These are phyloP conservation scores for Delia radicum DNA, from an alignment of 1,140 invertebrate genomes.

Conservation along the genomic window DNA sequence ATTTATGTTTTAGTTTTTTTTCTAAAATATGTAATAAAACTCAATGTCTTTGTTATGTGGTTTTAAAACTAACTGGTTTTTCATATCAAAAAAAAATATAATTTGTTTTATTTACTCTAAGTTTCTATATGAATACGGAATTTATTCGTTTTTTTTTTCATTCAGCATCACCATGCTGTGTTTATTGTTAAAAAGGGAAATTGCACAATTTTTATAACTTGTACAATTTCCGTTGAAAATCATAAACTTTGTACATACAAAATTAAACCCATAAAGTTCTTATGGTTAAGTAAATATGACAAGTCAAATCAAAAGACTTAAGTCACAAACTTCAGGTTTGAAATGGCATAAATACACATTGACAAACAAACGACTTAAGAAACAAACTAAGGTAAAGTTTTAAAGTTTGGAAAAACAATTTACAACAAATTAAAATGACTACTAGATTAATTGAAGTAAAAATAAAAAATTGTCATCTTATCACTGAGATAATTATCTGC, in stretches of 20 bases:
- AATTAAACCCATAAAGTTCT: neutral
- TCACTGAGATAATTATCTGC: too few relatives aligned
- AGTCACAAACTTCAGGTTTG: neutral
- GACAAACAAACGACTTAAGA: too few relatives aligned
- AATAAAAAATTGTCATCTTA: too few relatives aligned
- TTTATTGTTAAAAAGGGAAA: neutral
- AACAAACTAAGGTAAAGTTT: too few relatives aligned
- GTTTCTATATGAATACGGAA: neutral
- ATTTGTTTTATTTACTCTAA: neutral
- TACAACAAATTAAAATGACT: too few relatives aligned
- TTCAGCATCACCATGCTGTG: neutral
- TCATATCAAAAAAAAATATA: neutral
- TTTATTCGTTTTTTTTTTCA: neutral
- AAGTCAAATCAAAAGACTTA: neutral
- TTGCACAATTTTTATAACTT: conserved; percentile 2
- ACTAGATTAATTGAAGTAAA: too few relatives aligned
- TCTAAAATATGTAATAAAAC: too few relatives aligned
- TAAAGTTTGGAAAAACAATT: too few relatives aligned
- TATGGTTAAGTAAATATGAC: neutral
- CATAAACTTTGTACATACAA: neutral
- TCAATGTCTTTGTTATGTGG: too few relatives aligned
- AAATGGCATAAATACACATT: too few relatives aligned
- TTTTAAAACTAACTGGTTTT: too few relatives aligned
- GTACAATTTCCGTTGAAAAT: conserved; percentile 7
- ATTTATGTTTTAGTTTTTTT: too few relatives aligned